These are phyloP conservation scores for Anas georgica DNA, from an alignment of 2,797 vertebrate genomes.

Conservation along the genomic window DNA sequence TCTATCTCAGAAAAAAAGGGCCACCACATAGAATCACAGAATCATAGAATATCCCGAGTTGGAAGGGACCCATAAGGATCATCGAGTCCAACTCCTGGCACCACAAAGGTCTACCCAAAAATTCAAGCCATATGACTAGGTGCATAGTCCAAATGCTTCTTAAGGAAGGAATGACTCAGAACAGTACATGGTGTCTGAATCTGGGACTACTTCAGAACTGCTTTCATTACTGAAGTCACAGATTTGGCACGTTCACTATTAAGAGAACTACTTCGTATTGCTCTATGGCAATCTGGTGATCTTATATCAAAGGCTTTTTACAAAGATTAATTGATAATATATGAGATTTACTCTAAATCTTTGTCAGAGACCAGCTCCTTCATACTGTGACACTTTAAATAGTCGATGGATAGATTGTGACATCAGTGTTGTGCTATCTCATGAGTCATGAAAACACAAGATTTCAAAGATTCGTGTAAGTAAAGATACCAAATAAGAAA, in stretches of 20 bases:
- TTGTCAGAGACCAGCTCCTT: neutral
- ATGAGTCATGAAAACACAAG: neutral
- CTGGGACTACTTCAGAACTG: neutral
- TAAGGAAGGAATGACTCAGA: neutral
- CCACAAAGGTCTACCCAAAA: no score
- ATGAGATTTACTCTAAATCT: neutral
- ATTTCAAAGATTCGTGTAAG: neutral
- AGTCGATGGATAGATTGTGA: neutral
- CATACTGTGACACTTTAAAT: neutral
- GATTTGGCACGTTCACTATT: neutral
- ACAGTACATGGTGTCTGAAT: neutral
- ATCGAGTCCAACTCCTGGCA: no score
- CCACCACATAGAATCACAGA: no score
- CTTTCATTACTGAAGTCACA: neutral
- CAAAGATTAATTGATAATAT: neutral
- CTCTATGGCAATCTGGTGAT: neutral
- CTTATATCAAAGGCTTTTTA: neutral
- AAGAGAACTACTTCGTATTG: neutral
- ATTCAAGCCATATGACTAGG: no score
- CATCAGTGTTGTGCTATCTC: neutral
- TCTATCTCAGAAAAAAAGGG: neutral
- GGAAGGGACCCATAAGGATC: no score
- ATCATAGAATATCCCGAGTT: no score
- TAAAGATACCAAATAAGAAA: neutral
- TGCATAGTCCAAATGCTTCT: no score